These are phyloP conservation scores for Alauda arvensis DNA, from an alignment of 2,797 vertebrate genomes.

Conservation along the genomic window DNA sequence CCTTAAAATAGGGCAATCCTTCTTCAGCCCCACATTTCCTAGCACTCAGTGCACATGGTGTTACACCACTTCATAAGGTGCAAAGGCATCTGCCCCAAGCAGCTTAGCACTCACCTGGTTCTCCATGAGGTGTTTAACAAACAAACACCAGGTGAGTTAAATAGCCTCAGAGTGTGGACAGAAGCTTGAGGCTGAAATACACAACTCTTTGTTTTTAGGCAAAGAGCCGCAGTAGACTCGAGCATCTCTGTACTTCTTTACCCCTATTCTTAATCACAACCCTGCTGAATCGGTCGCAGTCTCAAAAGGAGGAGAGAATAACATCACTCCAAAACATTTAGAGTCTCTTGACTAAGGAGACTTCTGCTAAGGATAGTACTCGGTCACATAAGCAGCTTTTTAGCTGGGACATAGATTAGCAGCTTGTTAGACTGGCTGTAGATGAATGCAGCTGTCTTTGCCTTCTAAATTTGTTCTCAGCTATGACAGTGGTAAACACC, in stretches of 20 bases:
- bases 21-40: not conserved
- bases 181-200: not conserved
- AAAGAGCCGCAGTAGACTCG: not conserved
- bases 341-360: not conserved
- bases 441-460: slow-evolving; percentile 9
- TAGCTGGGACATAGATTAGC: not conserved
- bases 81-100: not conserved
- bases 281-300: not conserved
- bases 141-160: not conserved
- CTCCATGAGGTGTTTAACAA: not conserved
- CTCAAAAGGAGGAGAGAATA: not conserved
- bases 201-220: not conserved
- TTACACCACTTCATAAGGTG: not conserved
- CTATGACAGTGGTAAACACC: slow-evolving; percentile 6
- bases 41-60: not conserved
- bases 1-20: not conserved
- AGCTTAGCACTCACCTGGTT: not conserved
- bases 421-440: not conserved
- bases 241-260: not conserved
- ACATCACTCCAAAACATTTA: not conserved
- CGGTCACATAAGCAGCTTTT: not conserved
- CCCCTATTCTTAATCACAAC: not conserved
- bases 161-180: not conserved
- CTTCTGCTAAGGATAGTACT: not conserved
- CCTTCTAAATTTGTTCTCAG: slow-evolving; percentile 16